Evolutionary conservation across 2,797 vertebrate genomes (phyloP), one percentile per base, ranked within the genome.

Genomic region (Channallabes apus): DNA sequence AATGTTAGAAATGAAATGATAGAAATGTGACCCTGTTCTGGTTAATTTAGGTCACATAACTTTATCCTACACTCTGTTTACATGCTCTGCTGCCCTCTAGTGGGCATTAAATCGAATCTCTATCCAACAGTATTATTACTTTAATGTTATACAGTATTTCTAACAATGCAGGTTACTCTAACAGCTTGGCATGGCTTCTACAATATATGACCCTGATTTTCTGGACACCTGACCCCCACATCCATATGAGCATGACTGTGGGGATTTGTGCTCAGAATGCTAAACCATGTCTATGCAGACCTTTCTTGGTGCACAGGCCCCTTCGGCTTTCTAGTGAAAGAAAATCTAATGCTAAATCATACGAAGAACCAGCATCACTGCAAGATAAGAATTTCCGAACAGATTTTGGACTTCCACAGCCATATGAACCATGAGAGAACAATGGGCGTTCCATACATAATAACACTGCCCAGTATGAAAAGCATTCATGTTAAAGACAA

Each of bases 61-160:
- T 4, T 54, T 20, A 29, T 58, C 32, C 62, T n/a, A 0, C 32
- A 35, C 6, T 15, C 8, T 61, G 17, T 38, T 41, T 27, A 35
- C 32, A 75, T 81, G 41, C 17, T 75, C 8, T 75, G 29, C 84
- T 85, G 78, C 78, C 84, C 68, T 75, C 84, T 81, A 38, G 20
- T 38, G 84, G 6, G 64, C 27, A 20, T 27, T 24, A 20, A 56
- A 58, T 64, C 3, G 46, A 61, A 78, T 78, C 1, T 14, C 20
- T 24, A 61, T 12, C 20, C 67, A 71, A 24, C 0, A 41, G 6
- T 69, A 38, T 46, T 46, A 46, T 46, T 46, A 8, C 67, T 38
- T 69, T 24, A 5, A 6, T 24, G 20, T 8, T 72, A 24, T 72
- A 20, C n/a, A n/a, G n/a, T n/a, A n/a, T 72, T 38, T 69, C 18